phyloP scores from a whole-genome alignment of 2,888 invertebrate species.

The Macrophya annulata region DNA sequence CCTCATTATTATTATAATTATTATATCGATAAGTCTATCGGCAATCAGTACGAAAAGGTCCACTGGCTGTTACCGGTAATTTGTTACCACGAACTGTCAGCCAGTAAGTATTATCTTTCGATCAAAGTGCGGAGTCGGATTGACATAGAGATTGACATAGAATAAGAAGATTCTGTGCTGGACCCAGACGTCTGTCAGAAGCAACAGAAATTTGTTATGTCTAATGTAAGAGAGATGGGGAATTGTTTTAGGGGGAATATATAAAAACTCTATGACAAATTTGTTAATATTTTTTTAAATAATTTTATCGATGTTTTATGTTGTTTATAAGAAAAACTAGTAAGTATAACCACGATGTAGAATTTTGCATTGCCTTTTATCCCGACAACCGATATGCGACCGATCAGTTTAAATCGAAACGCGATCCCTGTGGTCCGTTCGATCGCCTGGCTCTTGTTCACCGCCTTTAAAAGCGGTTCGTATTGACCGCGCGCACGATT shows the following conservation, averaged over 20 bases:
- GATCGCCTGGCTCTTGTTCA: background rate
- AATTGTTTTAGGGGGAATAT: background rate
- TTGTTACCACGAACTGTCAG: constrained; percentile 40
- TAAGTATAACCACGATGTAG: background rate
- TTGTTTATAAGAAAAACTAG: background rate
- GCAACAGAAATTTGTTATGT: background rate
- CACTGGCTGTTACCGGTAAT: background rate
- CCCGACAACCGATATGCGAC: background rate
- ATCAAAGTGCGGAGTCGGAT: constrained; percentile 33
- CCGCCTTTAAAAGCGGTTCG: constrained; percentile 27
- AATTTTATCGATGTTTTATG: background rate
- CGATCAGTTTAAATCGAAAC: constrained; percentile 38
- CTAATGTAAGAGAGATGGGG: background rate
- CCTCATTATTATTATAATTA: constrained; percentile 37
- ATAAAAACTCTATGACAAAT: background rate
- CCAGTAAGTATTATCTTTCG: constrained; percentile 30
- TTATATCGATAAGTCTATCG: constrained; percentile 31
- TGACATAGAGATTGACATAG: constrained; percentile 20
- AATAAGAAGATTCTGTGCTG: constrained; percentile 17
- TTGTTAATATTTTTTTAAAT: background rate
- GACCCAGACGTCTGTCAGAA: constrained; percentile 23
- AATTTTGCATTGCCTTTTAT: background rate
- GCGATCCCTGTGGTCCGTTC: constrained; percentile 47
- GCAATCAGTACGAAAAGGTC: constrained; percentile 41
- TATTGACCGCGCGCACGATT: constrained; percentile 38